Evolutionary conservation across 2,888 invertebrate species (phyloP).

Genomic region (Xanthia togata): DNA sequence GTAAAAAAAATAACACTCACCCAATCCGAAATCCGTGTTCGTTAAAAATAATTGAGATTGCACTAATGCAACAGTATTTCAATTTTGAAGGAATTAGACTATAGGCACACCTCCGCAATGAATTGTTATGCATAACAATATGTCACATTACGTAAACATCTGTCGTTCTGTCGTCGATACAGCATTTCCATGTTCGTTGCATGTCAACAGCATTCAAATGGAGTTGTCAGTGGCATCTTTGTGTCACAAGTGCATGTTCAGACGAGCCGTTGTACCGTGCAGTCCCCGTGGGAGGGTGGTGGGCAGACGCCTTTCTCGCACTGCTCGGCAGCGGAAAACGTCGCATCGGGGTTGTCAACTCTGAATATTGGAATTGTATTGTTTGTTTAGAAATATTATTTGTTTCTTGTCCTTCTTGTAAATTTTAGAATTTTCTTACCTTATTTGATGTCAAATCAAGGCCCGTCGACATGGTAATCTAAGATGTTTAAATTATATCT

Average conservation of each 20-base stretch:
- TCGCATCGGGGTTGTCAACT: slow-evolving; percentile 45
- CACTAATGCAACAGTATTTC: not conserved
- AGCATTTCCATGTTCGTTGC: slow-evolving; percentile 55
- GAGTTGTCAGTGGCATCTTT: slow-evolving; percentile 68
- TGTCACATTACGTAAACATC: slow-evolving; percentile 38
- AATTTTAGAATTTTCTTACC: not conserved
- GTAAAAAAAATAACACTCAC: not conserved
- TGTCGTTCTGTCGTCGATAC: slow-evolving; percentile 45
- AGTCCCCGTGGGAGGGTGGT: slow-evolving; percentile 48
- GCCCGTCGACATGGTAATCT: not conserved
- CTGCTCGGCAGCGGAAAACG: slow-evolving; percentile 42
- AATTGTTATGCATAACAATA: slow-evolving; percentile 45
- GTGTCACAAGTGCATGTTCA: slow-evolving; percentile 66
- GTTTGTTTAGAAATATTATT: slow-evolving; percentile 21
- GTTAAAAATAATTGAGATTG: not conserved
- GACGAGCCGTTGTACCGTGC: slow-evolving; percentile 56
- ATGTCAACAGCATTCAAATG: slow-evolving; percentile 61
- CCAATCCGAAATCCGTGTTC: not conserved
- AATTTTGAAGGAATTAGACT: not conserved
- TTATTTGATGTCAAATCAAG: not conserved
- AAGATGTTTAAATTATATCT: not conserved
- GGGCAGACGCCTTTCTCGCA: slow-evolving; percentile 38
- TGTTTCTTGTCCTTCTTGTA: not conserved
- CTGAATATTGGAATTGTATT: slow-evolving; percentile 36
- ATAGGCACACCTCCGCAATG: slow-evolving; percentile 20